Base-by-base conservation (phyloP, 2,113 vertebrate species). In the Tachysurus fulvidraco region DNA sequence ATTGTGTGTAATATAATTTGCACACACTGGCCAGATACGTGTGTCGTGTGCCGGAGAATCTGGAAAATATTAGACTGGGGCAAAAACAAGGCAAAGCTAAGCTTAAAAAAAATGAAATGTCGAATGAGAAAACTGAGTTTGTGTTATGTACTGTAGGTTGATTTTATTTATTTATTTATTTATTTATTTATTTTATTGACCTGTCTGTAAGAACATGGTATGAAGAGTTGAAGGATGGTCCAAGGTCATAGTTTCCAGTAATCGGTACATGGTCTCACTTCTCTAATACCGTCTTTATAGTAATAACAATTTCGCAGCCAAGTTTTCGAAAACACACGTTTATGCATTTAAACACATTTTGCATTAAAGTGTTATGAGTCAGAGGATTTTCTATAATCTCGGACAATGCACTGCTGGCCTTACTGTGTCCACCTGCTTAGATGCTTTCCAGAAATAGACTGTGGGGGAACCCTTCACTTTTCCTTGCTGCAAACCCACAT, bases 401-500 rank as follows among this genome's bases (percentile, higher is more conserved):
- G 16, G 46, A 55, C 46, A n/a, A 10, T n/a, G 28, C 57, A 52
- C 57, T 0, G 0, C 73, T 21, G 44, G 44, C 16, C 19, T 59
- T 60, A 16, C 78, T 81, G 16, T 80, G 54, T 86, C 55, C 78
- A 81, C 85, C 85, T 74, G 64, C 85, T 73, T 28, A n/a, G 76
- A 71, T 55, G 41, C 36, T 28, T 86, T 82, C 77, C 65, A 81
- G 84, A 81, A 86, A 86, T 86, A 86, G 85, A 69, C 65, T 86
- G 50, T 80, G 54, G 78, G 77, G 85, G 85, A 86, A 86, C 85
- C 85, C 79, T 86, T 81, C 62, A 55, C 64, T 81, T 60, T 44
- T 86, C 85, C 65, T 81, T 30, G 76, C 78, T 81, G 85, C 57
- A 80, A 86, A 73, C 9, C 36, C 55, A 82, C 67, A 81, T 81